Base-by-base conservation (phyloP, 2,888 invertebrate species). In the Leptothorax acervorum region DNA sequence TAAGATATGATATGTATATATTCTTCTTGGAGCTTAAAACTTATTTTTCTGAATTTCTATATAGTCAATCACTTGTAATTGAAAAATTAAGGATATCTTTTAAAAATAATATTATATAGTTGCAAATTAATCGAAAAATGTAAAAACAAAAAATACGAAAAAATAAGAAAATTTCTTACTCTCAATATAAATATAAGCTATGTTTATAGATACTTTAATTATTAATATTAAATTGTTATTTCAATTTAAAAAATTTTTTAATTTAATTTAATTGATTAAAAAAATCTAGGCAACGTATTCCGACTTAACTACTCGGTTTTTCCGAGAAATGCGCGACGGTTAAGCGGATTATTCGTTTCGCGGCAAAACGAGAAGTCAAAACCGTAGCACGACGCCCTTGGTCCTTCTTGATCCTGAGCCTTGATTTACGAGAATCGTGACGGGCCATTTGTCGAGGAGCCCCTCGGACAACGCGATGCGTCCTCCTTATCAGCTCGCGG, bases 381-480 rank as follows among this genome's bases (percentile, higher is more conserved):
- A 86, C 71, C 73, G 83, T 55, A 57, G 70, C 62, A 62, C 73
- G 83, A 82, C 74, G 63, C 65, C 76, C 85, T 66, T 78, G 90
- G 90, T 88, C 91, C 90, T 90, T 88, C 86, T 68, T 53, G 68
- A 85, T 83, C 76, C 87, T 86, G 90, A 90, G 90, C 89, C 91
- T 93, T 95, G 94, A 95, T 94, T 95, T 94, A 95, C 94, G 94
- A 93, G 92, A 93, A 91, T 92, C 92, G 90, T 94, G 94, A 94
- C 94, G 94, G 94, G 94, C 93, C 93, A 94, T 95, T 95, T 94
- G 94, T 94, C 94, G 93, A 78, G 90, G 87, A 90, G 88, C 92
- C 92, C 93, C 89, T 93, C 89, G 93, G 93, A 93, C 90, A 90
- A 86, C 85, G 88, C 79, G 84, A 53, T 74, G 66, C 85, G 85